These are phyloP conservation scores for Oreochromis grahami DNA, from an alignment of 2,797 vertebrate genomes.

Conservation along the genomic window DNA sequence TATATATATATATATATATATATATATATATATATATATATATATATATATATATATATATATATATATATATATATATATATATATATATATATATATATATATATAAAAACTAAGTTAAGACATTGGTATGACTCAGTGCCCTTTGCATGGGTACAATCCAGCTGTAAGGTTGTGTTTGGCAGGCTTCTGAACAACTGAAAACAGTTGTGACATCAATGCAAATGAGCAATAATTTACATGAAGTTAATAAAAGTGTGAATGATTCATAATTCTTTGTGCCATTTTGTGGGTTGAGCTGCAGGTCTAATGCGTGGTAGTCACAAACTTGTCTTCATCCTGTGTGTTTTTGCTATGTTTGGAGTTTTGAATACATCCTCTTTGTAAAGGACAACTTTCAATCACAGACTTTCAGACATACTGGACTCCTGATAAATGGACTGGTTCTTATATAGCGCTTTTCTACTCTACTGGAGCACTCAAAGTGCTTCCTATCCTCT, in stretches of 20 bases:
- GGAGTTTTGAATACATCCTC: not conserved
- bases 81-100: not conserved
- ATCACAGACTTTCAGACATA: not conserved
- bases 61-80: not conserved
- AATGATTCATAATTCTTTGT: not conserved
- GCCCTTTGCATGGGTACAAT: not conserved
- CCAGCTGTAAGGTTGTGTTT: not conserved
- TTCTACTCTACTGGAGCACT: not conserved
- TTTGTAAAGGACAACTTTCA: not conserved
- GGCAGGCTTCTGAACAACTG: not conserved
- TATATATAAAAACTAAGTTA: not conserved
- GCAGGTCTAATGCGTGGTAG: not conserved
- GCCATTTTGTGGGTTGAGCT: not conserved
- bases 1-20: not conserved
- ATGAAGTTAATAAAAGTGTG: not conserved
- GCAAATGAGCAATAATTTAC: not conserved
- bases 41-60: not conserved
- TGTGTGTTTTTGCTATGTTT: constrained; percentile 5
- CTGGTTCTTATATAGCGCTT: not conserved
- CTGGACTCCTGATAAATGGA: not conserved
- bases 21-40: not conserved
- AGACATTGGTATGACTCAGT: not conserved
- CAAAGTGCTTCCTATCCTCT: not conserved
- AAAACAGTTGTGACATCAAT: not conserved
- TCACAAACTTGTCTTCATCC: not conserved